A percentile compares a stretch with the other conserved stretches of the same genome.
phyloP scores from a whole-genome alignment of 1,140 invertebrate genomes.

The Aphidius gifuensis region DNA sequence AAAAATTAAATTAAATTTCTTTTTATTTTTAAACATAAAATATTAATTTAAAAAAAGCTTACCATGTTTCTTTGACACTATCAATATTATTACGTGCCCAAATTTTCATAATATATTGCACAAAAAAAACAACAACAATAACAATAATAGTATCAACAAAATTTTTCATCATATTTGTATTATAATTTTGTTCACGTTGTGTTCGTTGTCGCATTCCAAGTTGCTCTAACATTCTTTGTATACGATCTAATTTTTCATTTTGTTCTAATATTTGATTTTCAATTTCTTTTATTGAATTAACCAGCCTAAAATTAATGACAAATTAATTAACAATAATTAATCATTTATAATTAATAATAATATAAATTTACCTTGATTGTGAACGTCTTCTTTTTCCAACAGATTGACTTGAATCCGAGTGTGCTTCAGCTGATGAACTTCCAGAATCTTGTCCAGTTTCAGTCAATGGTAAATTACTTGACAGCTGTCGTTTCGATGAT shows the following conservation, averaged over 20 bases:
- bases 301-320: conserved; percentile 35
- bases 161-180: conserved; percentile 42
- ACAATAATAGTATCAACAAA: conserved; percentile 46
- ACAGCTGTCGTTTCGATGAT: conserved; percentile 52
- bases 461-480: conserved; percentile 48
- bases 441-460: conserved; percentile 51
- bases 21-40: conserved; percentile 1
- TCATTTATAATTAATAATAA: background rate
- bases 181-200: conserved; percentile 41
- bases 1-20: background rate
- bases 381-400: conserved; percentile 48
- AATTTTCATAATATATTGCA: conserved; percentile 47
- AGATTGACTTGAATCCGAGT: conserved; percentile 55
- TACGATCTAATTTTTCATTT: conserved; percentile 48
- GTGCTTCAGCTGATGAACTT: conserved; percentile 54
- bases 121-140: conserved; percentile 44
- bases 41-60: conserved; percentile 1
- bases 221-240: conserved; percentile 51
- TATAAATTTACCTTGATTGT: conserved; percentile 36
- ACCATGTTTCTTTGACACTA: conserved; percentile 28
- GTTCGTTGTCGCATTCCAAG: conserved; percentile 46
- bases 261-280: conserved; percentile 47
- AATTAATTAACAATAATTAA: conserved; percentile 10
- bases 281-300: conserved; percentile 44
- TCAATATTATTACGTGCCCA: conserved; percentile 32